A percentile compares a stretch with the other conserved stretches of the same genome.
Evolutionary conservation across 2,797 vertebrate genomes (phyloP).

Genomic region (Arctocebus calabarensis): DNA sequence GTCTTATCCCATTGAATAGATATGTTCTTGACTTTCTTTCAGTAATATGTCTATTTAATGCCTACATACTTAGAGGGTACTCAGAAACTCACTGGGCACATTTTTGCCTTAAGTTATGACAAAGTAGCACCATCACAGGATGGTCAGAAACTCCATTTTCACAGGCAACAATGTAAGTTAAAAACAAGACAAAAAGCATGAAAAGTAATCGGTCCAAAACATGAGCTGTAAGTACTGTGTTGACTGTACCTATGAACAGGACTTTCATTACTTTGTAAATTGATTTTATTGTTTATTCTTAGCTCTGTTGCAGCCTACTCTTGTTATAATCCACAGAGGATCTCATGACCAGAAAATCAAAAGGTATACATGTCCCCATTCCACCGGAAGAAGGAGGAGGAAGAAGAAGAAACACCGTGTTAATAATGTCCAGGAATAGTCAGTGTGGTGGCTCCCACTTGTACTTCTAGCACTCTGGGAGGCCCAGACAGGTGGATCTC

Average conservation of each 20-base stretch:
- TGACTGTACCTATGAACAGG: neutral
- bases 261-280: conserved; percentile 2
- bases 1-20: neutral
- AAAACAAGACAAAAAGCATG: neutral
- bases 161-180: neutral
- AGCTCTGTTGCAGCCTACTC: neutral
- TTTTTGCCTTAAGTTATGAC: neutral
- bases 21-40: neutral
- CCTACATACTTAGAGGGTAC: neutral
- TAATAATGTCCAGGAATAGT: neutral
- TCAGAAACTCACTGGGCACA: neutral
- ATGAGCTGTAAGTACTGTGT: neutral
- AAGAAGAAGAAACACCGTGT: neutral
- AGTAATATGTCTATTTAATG: neutral
- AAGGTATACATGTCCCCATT: neutral
- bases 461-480: no score
- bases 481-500: no score
- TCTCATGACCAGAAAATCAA: neutral
- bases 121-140: neutral
- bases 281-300: neutral
- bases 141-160: neutral
- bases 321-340: neutral
- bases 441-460: no score
- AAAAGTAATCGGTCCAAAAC: neutral
- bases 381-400: neutral